These are phyloP conservation scores for Operophtera brumata DNA, from an alignment of 2,888 invertebrate genomes.

Conservation along the genomic window DNA sequence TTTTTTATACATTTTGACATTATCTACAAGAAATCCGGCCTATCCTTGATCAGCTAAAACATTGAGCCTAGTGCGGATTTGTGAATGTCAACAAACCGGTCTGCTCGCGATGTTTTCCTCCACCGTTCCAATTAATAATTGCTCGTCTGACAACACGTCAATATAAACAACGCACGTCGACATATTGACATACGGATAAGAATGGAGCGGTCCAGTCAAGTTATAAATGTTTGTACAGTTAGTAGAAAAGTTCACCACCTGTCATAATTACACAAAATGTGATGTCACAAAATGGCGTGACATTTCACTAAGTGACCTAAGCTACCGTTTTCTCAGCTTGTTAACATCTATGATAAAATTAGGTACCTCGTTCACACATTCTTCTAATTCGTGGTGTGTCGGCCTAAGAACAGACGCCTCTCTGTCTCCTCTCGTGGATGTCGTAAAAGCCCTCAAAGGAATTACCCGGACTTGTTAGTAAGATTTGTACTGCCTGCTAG, in stretches of 20 bases:
- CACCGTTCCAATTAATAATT: conserved; percentile 6
- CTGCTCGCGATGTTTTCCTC: neutral
- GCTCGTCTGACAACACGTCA: conserved; percentile 10
- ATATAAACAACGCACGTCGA: conserved; percentile 13
- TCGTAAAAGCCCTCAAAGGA: too few species aligned
- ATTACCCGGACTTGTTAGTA: too few species aligned
- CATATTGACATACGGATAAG: conserved; percentile 22
- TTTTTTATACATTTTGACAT: too few species aligned
- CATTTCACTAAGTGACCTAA: conserved; percentile 2
- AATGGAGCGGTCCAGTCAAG: conserved; percentile 3
- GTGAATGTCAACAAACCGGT: neutral
- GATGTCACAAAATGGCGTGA: conserved; percentile 10
- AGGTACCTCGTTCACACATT: too few species aligned
- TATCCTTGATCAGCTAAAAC: too few species aligned
- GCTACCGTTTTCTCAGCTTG: neutral
- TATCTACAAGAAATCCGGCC: too few species aligned
- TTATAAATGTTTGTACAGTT: conserved; percentile 16
- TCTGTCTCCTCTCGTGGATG: too few species aligned
- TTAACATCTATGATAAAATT: too few species aligned
- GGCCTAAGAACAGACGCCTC: too few species aligned
- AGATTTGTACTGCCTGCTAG: too few species aligned
- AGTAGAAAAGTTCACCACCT: conserved; percentile 15
- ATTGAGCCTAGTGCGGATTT: neutral
- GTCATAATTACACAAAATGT: too few species aligned
- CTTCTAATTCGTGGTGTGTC: too few species aligned